Evolutionary conservation across 2,888 invertebrate species (phyloP), one percentile per base, ranked within the genome.

Genomic region (Ceramica pisi): DNA sequence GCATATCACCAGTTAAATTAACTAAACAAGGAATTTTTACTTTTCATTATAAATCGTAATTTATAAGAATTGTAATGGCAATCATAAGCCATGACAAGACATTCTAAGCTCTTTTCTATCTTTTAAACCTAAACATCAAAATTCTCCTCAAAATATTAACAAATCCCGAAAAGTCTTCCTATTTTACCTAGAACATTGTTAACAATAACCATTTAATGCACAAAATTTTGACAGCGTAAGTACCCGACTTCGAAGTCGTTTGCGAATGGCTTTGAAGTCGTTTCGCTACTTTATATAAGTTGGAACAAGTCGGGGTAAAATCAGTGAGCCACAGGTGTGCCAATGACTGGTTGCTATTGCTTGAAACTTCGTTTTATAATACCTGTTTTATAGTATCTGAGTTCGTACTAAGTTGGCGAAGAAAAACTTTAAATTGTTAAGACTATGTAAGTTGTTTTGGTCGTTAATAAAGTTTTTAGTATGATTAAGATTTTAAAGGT

Each of bases 251-350:
- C 19, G 23, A 70, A 74, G 70, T 60, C 73, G 72, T 71, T 75
- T 48, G 31, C 55, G 63, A 68, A 63, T 59, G 67, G 69, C 67
- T 75, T 74, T 53, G 31, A 70, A 77, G 66, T 67, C 82, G 66
- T 80, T 75, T 72, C 41, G 41, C 56, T 82, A 82, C 75, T 78
- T 84, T 70, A 76, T 79, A 70, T 76, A 82, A 84, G 61, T 81
- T 75, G 69, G 63, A 70, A 64, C 69, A 82, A 83, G 80, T 74
- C 65, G 74, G 64, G 60, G 73, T 75, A 75, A 83, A 82, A 80
- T 83, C 85, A 76, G 75, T 35, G 69, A 48, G 71, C 35, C 83
- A 46, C 85, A 85, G 85, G 85, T 85, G 84, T 59, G 48, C 48
- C 77, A 75, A 74, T 79, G 72, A 81, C 71, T 67, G 38, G 38